These are phyloP conservation scores for Deilephila porcellus DNA, from an alignment of 2,888 invertebrate species.

Conservation along the genomic window DNA sequence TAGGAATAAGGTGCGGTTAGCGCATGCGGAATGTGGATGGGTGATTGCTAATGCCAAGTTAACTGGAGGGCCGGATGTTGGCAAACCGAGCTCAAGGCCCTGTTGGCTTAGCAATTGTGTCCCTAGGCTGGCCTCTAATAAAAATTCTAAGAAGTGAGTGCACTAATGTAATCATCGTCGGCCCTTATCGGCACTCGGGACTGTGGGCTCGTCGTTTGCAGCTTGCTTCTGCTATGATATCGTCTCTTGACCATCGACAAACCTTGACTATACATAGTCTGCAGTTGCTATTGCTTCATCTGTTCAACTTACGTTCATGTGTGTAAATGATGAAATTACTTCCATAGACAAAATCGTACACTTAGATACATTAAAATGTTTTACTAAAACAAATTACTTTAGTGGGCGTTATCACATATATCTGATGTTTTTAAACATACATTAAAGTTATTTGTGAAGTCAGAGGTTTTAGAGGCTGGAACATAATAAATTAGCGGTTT, in stretches of 20 bases:
- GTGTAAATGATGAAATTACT: neutral
- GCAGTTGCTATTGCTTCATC: neutral
- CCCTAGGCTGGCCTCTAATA: conserved; percentile 25
- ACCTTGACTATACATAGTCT: neutral
- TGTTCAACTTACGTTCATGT: neutral
- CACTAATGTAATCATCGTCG: conserved; percentile 4
- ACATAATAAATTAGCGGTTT: no score
- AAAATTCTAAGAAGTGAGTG: conserved; percentile 21
- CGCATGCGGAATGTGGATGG: conserved; percentile 21
- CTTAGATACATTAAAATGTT: no score
- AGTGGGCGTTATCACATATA: no score
- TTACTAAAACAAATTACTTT: no score
- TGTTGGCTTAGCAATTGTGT: conserved; percentile 23
- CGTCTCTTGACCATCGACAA: neutral
- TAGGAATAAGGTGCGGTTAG: conserved; percentile 25
- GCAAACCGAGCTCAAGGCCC: conserved; percentile 20
- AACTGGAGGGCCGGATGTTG: conserved; percentile 18
- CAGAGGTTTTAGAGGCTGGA: no score
- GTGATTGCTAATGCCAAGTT: conserved; percentile 22
- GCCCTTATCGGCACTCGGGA: conserved; percentile 2
- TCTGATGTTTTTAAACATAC: no score
- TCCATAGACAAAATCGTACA: neutral
- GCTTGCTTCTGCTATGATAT: conserved; percentile 3
- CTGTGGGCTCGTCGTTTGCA: conserved; percentile 2
- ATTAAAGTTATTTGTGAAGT: no score